phyloP scores from a whole-genome alignment of 2,113 vertebrate genomes.

The Columba livia region DNA sequence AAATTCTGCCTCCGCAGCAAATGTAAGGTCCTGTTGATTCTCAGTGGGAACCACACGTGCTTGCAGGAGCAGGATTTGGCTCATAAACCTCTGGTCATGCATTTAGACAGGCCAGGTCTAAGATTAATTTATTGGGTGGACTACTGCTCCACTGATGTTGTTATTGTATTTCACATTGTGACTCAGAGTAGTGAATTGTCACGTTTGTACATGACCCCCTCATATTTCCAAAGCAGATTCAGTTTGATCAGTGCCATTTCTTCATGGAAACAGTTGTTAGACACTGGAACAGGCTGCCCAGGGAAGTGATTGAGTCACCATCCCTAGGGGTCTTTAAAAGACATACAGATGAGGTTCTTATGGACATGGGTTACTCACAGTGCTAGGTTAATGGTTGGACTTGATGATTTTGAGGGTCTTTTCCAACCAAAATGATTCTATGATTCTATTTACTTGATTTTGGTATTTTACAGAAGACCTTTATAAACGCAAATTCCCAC shows the following conservation, averaged over 20 bases:
- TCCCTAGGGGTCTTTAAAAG: neutral
- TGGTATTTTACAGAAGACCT: neutral
- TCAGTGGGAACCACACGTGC: fast-evolving
- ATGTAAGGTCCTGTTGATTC: neutral
- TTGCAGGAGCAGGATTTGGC: neutral
- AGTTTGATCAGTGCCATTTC: neutral
- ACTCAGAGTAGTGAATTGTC: neutral
- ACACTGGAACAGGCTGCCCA: neutral
- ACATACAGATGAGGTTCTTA: neutral
- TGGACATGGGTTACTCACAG: no score
- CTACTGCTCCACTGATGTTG: neutral
- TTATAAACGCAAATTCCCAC: neutral
- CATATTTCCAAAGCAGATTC: neutral
- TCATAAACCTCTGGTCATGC: neutral
- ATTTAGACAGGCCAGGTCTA: neutral
- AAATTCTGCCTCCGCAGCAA: neutral
- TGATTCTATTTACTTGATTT: neutral
- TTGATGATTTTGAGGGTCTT: neutral
- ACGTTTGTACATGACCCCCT: neutral
- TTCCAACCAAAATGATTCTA: neutral
- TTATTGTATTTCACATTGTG: neutral
- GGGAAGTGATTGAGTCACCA: neutral
- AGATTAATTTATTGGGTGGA: neutral
- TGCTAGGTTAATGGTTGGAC: no score
- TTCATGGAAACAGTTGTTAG: neutral